Evolutionary conservation across 2,888 invertebrate genomes (phyloP).

Genomic region (Harpagoxenus sublaevis): DNA sequence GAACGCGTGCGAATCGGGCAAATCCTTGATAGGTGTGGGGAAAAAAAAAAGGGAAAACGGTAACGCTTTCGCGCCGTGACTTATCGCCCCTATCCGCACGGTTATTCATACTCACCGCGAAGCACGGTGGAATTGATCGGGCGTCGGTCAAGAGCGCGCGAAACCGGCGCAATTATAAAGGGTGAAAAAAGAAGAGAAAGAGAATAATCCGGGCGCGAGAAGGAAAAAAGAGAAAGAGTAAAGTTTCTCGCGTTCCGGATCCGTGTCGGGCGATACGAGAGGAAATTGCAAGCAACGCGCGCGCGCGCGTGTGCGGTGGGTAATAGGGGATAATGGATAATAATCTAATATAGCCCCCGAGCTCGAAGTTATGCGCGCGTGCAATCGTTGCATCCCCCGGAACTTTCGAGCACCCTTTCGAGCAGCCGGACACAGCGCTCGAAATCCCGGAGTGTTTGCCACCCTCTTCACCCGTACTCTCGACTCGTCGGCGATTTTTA

Average conservation of each 20-base stretch:
- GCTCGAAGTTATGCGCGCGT: slow-evolving; percentile 44
- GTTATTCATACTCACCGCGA: slow-evolving; percentile 27
- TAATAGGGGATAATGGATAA: slow-evolving; percentile 61
- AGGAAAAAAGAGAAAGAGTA: background rate
- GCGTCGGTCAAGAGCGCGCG: slow-evolving; percentile 15
- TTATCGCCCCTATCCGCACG: slow-evolving; percentile 7
- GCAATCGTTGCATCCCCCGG: slow-evolving; percentile 38
- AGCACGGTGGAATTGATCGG: slow-evolving; percentile 21
- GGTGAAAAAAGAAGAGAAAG: too few species aligned
- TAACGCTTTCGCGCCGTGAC: slow-evolving; percentile 39
- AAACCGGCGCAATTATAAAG: slow-evolving; percentile 8
- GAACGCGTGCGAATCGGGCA: background rate
- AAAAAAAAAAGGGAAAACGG: background rate
- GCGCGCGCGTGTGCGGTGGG: slow-evolving; percentile 31
- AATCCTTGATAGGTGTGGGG: background rate
- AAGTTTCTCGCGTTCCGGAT: background rate
- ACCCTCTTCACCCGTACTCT: background rate
- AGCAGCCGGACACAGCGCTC: slow-evolving; percentile 39
- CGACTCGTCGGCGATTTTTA: slow-evolving; percentile 33
- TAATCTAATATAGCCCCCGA: slow-evolving; percentile 60
- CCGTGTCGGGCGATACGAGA: slow-evolving; percentile 44
- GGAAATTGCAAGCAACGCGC: slow-evolving; percentile 36
- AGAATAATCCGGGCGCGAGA: background rate
- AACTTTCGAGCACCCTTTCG: slow-evolving; percentile 52
- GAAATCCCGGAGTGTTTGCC: slow-evolving; percentile 54